Evolutionary conservation across 2,113 vertebrate genomes (phyloP), one percentile per base, ranked within the genome.

Genomic region (Burhinus oedicnemus): DNA sequence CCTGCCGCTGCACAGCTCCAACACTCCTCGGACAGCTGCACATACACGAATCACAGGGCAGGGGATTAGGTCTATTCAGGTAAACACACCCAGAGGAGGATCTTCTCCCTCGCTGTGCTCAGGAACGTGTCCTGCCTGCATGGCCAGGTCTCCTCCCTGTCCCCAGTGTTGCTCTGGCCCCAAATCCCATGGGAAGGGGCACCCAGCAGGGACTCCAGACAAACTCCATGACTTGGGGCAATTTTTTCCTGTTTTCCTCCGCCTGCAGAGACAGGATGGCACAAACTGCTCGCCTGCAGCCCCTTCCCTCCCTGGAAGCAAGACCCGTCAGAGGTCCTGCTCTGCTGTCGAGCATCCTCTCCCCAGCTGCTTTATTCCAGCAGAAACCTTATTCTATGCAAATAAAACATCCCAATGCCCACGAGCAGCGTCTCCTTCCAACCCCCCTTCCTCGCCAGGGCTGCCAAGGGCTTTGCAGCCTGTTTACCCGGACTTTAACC

Each of bases 401-500:
- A 91, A 94, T 55, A 57, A 49, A 87, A 68, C 83, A 68, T 83
- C 30, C 89, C 87, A 82, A 2, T 75, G 49, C 83, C 34, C 45
- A 36, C 0, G 4, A 82, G 45, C 36, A 32, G 68, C 72, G 68
- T 57, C 36, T 91, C 23, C 66, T 77, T 70, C 52, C 74, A 68
- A 52, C 3, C 6, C 34, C 16, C 12, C 40, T 62, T 68, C 60
- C 75, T 70, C 4, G 0, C 21, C 76, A 75, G 68, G 52, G 80
- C 69, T 68, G 45, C 64, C 0, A 9, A 66, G 38, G 54, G 82
- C 83, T 89, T 68, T 89, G 72, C 84, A 93, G 77, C 91, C 89
- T 97, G 96, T 97, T 96, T 97, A 96, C 93, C 38, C 42, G 21
- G 95, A 96, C 96, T 97, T 97, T 88, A 95, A 61, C 88, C 96